These are phyloP conservation scores for Casuarius casuarius DNA, from an alignment of 2,113 vertebrate species.

Conservation along the genomic window DNA sequence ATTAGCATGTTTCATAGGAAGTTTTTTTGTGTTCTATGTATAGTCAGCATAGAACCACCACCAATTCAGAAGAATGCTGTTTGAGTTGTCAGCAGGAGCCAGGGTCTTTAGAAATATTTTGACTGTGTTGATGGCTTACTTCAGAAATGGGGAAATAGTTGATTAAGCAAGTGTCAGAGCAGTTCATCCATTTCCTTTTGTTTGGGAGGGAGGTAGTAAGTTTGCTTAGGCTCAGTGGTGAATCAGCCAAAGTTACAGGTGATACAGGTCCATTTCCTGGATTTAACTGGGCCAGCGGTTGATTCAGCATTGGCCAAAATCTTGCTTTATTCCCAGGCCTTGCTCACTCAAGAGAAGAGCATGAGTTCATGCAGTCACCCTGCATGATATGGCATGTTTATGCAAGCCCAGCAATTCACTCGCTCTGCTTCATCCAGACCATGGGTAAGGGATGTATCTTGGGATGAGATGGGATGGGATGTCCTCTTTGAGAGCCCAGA, in stretches of 20 bases:
- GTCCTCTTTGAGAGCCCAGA: not conserved
- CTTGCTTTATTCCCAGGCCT: constrained; percentile 27
- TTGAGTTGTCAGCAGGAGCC: not conserved
- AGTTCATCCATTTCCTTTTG: not conserved
- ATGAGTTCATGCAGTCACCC: not conserved
- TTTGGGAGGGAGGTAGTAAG: accelerated
- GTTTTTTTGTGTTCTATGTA: not conserved
- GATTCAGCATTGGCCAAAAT: not conserved
- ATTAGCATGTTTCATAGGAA: not conserved
- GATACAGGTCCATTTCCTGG: accelerated
- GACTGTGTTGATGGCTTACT: not conserved
- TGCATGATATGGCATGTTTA: not conserved
- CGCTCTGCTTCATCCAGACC: not conserved
- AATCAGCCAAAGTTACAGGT: accelerated
- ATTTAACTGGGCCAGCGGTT: not conserved
- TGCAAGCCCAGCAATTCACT: not conserved
- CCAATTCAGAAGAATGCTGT: not conserved
- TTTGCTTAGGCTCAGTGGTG: not conserved
- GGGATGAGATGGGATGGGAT: not conserved
- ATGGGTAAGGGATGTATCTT: not conserved
- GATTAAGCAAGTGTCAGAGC: not conserved
- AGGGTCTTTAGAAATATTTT: not conserved
- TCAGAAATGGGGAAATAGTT: not conserved
- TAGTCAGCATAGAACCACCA: not conserved
- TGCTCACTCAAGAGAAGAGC: not conserved